phyloP scores from a whole-genome alignment of 2,797 vertebrate species.

The Aulostomus chinensis region DNA sequence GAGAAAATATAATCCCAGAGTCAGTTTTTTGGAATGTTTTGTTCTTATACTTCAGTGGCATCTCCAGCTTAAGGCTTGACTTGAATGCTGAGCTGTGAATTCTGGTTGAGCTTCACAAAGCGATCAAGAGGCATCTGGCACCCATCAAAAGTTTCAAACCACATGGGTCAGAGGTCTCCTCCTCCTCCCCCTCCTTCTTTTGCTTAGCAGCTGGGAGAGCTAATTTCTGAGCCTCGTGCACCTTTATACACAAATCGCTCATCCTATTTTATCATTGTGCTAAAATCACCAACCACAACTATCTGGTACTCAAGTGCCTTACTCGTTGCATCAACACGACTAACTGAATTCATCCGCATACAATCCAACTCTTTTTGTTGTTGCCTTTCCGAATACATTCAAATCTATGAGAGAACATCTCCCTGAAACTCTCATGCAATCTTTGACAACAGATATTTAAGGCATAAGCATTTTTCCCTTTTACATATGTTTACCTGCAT shows the following conservation, averaged over 20 bases:
- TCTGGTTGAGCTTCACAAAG: constrained; percentile 20
- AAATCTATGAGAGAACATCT: constrained; percentile 33
- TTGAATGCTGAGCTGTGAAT: constrained; percentile 22
- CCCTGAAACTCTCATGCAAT: constrained; percentile 45
- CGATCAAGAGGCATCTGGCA: constrained; percentile 55
- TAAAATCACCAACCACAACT: constrained; percentile 29
- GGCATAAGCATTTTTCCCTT: constrained; percentile 60
- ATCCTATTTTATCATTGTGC: constrained; percentile 33
- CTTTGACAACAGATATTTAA: constrained; percentile 52
- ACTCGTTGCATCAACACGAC: constrained; percentile 23
- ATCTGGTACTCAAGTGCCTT: constrained; percentile 20
- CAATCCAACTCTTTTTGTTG: constrained; percentile 15
- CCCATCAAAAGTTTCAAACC: constrained; percentile 41
- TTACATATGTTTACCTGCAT: constrained; percentile 60
- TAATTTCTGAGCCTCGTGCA: constrained; percentile 30
- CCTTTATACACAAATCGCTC: constrained; percentile 38
- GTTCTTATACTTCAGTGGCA: constrained; percentile 64
- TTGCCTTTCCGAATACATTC: constrained; percentile 35
- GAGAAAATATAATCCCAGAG: constrained; percentile 48
- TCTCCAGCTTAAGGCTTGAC: constrained; percentile 61
- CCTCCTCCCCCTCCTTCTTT: constrained; percentile 24
- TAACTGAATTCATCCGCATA: constrained; percentile 32
- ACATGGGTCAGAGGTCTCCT: constrained; percentile 35
- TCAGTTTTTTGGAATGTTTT: constrained; percentile 77
- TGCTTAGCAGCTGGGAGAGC: constrained; percentile 52